Evolutionary conservation across 2,797 vertebrate species (phyloP), one percentile per base, ranked within the genome.

Genomic region (Labroides dimidiatus): DNA sequence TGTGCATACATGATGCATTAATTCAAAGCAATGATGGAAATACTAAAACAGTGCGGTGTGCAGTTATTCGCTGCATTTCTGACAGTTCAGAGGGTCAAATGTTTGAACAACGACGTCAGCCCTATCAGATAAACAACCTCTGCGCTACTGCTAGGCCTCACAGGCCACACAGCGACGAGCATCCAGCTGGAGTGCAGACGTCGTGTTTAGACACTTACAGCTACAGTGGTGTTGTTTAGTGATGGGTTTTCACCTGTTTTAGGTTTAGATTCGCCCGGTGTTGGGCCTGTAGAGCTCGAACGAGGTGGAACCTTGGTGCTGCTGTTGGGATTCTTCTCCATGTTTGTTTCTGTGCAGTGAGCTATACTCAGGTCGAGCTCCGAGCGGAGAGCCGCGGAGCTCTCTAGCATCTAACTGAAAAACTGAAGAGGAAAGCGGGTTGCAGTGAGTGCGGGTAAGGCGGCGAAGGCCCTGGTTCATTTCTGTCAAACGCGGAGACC

Each of bases 251-350:
- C 73, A 98, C 97, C 97, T 94, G 95, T 92, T 95, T 98, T 98
- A 77, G 96, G 93, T 92, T 99, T 98, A 97, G 95, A 96, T 45
- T 99, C 97, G 78, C 93, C 93, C 39, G 96, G 88, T 60, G 94
- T 77, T 3, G 97, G 95, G 55, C 96, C 97, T 75, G 95, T 90
- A 30, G 96, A 99, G 84, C 94, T 94, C 81, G 96, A 95, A 39
- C 97, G 96, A 73, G 96, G 96, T 77, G 94, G 96, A 76, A 94
- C 95, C 86, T 93, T 96, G 94, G 93, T 96, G 92, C 85, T 93
- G 90, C 72, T 91, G 94, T 89, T 93, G 77, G 93, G 82, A 71
- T 91, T 95, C 72, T 95, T 95, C 94, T 95, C 94, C 94, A 95
- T 95, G 77, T 81, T 80, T 74, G 74, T 86, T n/a, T 79, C 79